Evolutionary conservation across 1,140 invertebrate species (phyloP), one percentile per base, ranked within the genome.

Genomic region (Rhopalosiphum maidis): DNA sequence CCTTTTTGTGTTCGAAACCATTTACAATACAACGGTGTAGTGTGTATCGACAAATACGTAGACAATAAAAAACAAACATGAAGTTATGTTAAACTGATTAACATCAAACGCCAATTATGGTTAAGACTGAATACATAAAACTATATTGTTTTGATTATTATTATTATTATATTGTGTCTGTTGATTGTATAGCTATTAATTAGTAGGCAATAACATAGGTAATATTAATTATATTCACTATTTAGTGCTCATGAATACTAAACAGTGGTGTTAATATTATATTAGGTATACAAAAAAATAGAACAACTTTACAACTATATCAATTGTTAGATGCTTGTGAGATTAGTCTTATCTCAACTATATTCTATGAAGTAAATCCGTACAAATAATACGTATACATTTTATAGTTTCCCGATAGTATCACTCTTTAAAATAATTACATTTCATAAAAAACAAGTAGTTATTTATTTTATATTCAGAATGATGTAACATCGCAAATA

Each of bases 41-140:
- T 68, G 60, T 35, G 60, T 77, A 77, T 85, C 9, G 37, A 85
- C 82, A 83, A 83, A 83, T 41, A 83, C 85, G 37, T 30, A 43
- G 83, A 86, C 37, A 43, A 41, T 43, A 86, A 43, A 86, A 86
- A 86, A 86, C 23, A 23, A 86, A 25, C 37, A 5, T 22, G 83
- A 7, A 77, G 60, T 77, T 77, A n/a, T n/a, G 60, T 77, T n/a
- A 77, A 77, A 77, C 60, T 77, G 11, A 77, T 86, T 86, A 86
- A 86, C 83, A 46, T 46, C 23, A 30, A 43, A 86, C 41, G 41
- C 41, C 83, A 46, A 86, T 86, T 43, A 43, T 41, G 25, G 41
- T 86, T 86, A 43, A 86, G 9, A 25, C 41, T 43, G 22, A 85
- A 9, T 86, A 46, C 25, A 46, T 46, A 46, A 8, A 41, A 83